Evolutionary conservation across 1,140 invertebrate species (phyloP).

Genomic region (Drosophila burlai): DNA sequence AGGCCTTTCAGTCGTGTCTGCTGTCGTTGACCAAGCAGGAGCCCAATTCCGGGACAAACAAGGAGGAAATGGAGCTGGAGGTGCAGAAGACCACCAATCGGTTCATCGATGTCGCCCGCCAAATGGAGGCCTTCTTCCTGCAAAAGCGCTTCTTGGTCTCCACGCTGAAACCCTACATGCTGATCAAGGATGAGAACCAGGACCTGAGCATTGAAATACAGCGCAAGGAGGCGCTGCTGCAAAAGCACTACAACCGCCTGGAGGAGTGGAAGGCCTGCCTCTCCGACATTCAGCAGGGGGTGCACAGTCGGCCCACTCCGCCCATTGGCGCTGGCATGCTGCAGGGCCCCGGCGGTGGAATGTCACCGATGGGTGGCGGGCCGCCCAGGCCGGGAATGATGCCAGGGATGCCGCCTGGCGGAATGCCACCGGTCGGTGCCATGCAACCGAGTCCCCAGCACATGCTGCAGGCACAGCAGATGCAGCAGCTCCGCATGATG

Average conservation of each 20-base stretch:
- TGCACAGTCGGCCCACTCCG: slow-evolving; percentile 65
- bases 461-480: slow-evolving; percentile 85
- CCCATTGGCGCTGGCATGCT: slow-evolving; percentile 54
- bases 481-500: slow-evolving; percentile 86
- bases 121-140: slow-evolving; percentile 97
- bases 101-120: slow-evolving; percentile 95
- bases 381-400: slow-evolving; percentile 62
- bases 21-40: slow-evolving; percentile 93
- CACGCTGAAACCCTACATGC: slow-evolving; percentile 95
- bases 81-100: slow-evolving; percentile 93
- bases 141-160: slow-evolving; percentile 96
- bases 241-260: slow-evolving; percentile 96
- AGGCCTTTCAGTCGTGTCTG: slow-evolving; percentile 94
- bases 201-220: slow-evolving; percentile 93
- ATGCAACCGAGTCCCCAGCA: slow-evolving; percentile 85
- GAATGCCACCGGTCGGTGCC: slow-evolving; percentile 56
- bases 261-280: slow-evolving; percentile 95
- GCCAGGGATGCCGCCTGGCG: slow-evolving; percentile 59
- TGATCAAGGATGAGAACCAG: slow-evolving; percentile 95
- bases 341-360: slow-evolving; percentile 45
- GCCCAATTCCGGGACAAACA: slow-evolving; percentile 90
- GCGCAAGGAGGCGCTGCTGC: slow-evolving; percentile 94
- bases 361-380: slow-evolving; percentile 57
- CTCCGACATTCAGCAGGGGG: slow-evolving; percentile 88
- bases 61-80: slow-evolving; percentile 93